These are phyloP conservation scores for Mactromeris polynyma DNA, from an alignment of 2,888 invertebrate genomes.

Conservation along the genomic window DNA sequence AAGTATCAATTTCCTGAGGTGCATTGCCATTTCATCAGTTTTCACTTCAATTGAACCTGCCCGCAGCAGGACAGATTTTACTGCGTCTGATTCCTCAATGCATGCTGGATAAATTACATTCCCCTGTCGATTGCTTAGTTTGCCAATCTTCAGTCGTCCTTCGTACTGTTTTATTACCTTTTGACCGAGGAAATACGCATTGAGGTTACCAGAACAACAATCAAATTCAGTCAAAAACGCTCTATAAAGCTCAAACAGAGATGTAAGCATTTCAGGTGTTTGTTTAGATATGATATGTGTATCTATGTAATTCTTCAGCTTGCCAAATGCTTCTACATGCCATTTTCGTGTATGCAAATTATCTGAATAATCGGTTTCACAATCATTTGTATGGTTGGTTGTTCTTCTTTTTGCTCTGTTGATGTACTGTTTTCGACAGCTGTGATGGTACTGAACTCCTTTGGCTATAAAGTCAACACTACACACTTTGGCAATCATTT, in stretches of 20 bases:
- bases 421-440: no score
- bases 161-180: no score
- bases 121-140: no score
- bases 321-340: constrained; percentile 5
- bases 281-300: neutral
- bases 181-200: constrained; percentile 10
- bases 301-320: constrained; percentile 21
- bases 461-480: neutral
- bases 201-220: neutral
- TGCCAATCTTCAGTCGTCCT: no score
- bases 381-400: neutral
- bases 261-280: constrained; percentile 29
- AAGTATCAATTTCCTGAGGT: no score
- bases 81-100: no score
- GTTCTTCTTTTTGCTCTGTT: constrained; percentile 8
- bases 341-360: neutral
- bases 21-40: no score
- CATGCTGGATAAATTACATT: no score
- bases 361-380: neutral
- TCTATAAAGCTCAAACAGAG: constrained; percentile 19
- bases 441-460: neutral
- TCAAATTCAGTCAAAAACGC: constrained; percentile 8
- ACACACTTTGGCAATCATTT: neutral
- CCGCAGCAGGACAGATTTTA: no score
- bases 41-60: no score